These are phyloP conservation scores for Rallus limicola DNA, from an alignment of 2,113 vertebrate species.

Conservation along the genomic window DNA sequence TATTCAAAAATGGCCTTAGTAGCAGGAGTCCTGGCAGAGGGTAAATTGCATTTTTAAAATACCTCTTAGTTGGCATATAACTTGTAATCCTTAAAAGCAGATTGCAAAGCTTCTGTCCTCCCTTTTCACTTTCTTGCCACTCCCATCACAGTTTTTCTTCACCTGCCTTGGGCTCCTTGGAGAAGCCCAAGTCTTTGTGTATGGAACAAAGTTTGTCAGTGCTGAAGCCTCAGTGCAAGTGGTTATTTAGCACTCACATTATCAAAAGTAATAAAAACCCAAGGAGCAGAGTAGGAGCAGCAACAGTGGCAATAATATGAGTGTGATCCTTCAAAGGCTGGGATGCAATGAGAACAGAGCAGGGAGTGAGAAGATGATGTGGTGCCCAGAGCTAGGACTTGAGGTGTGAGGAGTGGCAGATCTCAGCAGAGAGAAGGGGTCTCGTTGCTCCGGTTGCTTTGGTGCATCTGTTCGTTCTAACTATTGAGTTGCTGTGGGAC, in stretches of 20 bases:
- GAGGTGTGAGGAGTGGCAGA: neutral
- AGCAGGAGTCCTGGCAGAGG: neutral
- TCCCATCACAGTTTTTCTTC: neutral
- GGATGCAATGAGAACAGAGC: neutral
- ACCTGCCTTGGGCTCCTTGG: neutral
- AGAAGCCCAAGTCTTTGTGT: neutral
- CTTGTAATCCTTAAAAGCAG: neutral
- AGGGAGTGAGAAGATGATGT: fast-evolving
- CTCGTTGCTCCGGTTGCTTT: neutral
- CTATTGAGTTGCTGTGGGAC: neutral
- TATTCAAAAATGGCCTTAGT: neutral
- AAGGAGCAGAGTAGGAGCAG: neutral
- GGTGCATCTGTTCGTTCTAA: neutral
- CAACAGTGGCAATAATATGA: neutral
- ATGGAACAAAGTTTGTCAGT: neutral
- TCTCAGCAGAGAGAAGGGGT: neutral
- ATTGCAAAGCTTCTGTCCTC: neutral
- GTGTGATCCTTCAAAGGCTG: fast-evolving
- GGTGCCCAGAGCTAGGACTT: neutral
- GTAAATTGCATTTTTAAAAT: neutral
- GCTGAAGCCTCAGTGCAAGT: neutral
- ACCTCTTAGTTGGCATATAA: neutral
- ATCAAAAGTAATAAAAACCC: neutral
- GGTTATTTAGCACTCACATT: neutral
- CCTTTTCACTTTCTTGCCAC: neutral